These are phyloP conservation scores for Ibidorhyncha struthersii DNA, from an alignment of 2,113 vertebrate genomes.

Conservation along the genomic window DNA sequence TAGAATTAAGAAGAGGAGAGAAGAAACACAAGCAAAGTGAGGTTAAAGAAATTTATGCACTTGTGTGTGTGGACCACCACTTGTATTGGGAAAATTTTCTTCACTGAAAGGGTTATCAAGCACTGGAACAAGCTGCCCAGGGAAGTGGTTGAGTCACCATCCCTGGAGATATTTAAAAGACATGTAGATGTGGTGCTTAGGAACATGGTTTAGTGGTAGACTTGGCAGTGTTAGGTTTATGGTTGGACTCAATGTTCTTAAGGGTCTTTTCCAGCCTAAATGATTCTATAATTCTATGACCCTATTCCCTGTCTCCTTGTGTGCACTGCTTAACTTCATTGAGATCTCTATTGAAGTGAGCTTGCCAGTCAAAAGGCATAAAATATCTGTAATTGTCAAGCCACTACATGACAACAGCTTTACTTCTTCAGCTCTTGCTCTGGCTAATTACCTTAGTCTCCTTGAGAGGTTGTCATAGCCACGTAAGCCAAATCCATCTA, in stretches of 20 bases:
- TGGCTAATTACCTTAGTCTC: neutral
- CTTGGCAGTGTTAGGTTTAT: neutral
- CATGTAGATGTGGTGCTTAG: accelerated
- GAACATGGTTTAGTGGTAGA: neutral
- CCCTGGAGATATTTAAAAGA: accelerated
- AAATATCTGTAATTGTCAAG: neutral
- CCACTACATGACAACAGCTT: neutral
- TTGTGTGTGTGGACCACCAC: neutral
- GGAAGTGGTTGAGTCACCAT: neutral
- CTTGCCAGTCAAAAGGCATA: neutral
- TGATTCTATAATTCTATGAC: neutral
- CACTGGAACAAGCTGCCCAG: neutral
- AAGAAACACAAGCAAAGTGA: neutral
- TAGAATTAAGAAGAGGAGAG: neutral
- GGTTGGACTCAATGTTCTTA: neutral
- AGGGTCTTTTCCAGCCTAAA: neutral
- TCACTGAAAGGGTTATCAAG: neutral
- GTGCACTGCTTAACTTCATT: neutral
- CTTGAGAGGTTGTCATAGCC: neutral
- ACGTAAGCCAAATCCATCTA: neutral
- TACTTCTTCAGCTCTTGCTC: neutral
- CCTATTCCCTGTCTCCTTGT: neutral
- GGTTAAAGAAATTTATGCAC: neutral
- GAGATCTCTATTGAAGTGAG: neutral
- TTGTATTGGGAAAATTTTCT: neutral